Conservation (phyloP, 1,140 invertebrate genomes). For the Euwallacea fornicatus region DNA sequence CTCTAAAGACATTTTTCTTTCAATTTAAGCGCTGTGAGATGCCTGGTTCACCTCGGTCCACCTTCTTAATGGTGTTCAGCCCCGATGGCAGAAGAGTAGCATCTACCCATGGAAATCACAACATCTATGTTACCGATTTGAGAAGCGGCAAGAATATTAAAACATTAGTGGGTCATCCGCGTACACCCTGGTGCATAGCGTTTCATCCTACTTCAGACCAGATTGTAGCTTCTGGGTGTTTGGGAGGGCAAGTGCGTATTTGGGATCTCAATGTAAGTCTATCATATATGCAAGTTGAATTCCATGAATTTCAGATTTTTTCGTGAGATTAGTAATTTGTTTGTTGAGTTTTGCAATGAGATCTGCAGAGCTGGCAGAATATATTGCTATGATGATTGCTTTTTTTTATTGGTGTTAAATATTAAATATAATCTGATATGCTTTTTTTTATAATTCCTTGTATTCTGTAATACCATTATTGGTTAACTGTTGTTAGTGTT, state of each 20-base stretch:
- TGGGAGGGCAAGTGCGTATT: slow-evolving; percentile 86
- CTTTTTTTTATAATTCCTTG: too few relatives aligned
- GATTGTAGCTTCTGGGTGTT: slow-evolving; percentile 84
- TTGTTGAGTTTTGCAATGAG: too few relatives aligned
- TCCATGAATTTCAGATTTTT: too few relatives aligned
- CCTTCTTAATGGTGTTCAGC: slow-evolving; percentile 85
- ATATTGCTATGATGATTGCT: too few relatives aligned
- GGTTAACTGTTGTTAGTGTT: too few relatives aligned
- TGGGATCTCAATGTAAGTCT: slow-evolving; percentile 85
- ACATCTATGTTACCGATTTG: slow-evolving; percentile 85
- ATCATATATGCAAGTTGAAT: background rate
- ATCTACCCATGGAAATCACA: slow-evolving; percentile 89
- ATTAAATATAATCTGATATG: too few relatives aligned
- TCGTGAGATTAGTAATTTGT: too few relatives aligned
- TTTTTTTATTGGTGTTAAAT: too few relatives aligned
- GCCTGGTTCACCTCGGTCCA: slow-evolving; percentile 73
- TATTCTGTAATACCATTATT: too few relatives aligned
- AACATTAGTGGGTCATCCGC: slow-evolving; percentile 78
- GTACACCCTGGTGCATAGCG: slow-evolving; percentile 90
- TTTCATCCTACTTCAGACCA: slow-evolving; percentile 86
- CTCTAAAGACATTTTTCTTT: slow-evolving; percentile 42
- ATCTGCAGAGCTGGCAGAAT: too few relatives aligned
- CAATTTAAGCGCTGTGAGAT: slow-evolving; percentile 66
- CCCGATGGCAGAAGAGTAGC: slow-evolving; percentile 83
- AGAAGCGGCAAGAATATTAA: slow-evolving; percentile 77